phyloP scores from a whole-genome alignment of 53 echinoderm and acorn worm genomes.

The Paracentrotus lividus region DNA sequence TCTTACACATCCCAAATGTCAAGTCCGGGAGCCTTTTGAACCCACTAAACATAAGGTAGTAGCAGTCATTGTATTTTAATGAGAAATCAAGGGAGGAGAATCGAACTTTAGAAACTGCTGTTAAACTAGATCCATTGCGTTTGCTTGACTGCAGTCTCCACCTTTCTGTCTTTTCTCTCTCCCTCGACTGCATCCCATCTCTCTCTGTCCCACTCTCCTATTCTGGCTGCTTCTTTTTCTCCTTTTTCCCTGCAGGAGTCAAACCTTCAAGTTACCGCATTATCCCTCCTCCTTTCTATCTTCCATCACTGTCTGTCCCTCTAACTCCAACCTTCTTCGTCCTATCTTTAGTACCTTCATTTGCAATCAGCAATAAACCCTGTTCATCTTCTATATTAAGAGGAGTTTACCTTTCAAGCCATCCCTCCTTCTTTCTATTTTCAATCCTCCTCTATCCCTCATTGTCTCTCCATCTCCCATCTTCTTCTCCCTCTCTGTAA shows the following conservation, averaged over 20 bases:
- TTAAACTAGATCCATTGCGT: conserved; percentile 3
- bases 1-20: conserved; percentile 8
- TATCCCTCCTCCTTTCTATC: not conserved
- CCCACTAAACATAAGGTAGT: conserved; percentile 39
- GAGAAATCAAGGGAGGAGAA: conserved; percentile 8
- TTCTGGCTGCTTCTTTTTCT: not conserved
- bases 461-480: not conserved
- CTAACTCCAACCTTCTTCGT: not conserved
- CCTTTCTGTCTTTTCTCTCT: not conserved
- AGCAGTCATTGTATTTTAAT: conserved; percentile 32
- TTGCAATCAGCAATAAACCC: too few species aligned
- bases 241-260: not conserved
- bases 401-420: too few species aligned
- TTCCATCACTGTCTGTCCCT: not conserved
- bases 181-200: not conserved
- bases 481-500: not conserved
- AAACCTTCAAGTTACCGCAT: not conserved
- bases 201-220: not conserved
- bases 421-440: not conserved
- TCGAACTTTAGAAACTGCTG: conserved; percentile 38
- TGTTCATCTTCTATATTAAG: too few species aligned
- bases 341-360: not conserved
- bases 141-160: not conserved
- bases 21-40: conserved; percentile 39
- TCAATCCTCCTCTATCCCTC: not conserved